These are phyloP conservation scores for Hozukius guyotensis DNA, from an alignment of 2,797 vertebrate genomes.

Conservation along the genomic window DNA sequence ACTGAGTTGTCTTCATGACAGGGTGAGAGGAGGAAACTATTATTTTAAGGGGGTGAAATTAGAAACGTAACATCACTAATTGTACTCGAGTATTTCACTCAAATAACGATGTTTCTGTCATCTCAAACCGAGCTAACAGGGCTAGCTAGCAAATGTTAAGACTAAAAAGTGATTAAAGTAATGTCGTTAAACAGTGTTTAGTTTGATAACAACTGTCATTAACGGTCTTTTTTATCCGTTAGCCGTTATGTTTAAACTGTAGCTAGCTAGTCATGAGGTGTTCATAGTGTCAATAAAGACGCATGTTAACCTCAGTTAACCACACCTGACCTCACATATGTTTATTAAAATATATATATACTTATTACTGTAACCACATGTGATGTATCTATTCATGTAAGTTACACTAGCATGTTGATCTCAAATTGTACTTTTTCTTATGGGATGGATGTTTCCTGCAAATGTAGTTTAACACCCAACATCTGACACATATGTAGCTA, in stretches of 20 bases:
- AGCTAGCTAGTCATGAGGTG: background rate
- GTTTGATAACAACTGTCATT: background rate
- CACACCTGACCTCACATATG: background rate
- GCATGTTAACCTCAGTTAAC: background rate
- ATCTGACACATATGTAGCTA: background rate
- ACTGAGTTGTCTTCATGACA: constrained; percentile 48
- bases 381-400: too few relatives aligned
- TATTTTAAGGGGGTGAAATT: background rate
- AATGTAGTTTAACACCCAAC: too few relatives aligned
- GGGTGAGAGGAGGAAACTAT: constrained; percentile 63
- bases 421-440: background rate
- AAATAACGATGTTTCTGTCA: accelerated
- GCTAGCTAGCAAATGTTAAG: background rate
- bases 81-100: background rate
- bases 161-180: background rate
- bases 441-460: background rate
- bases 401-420: too few relatives aligned
- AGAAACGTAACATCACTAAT: background rate
- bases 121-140: background rate
- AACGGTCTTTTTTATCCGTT: too few relatives aligned
- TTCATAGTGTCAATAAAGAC: background rate
- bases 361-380: background rate
- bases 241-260: too few relatives aligned
- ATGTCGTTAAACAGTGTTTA: background rate
- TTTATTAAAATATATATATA: background rate